These are phyloP conservation scores for Seriola quinqueradiata DNA, from an alignment of 2,113 vertebrate genomes.

Conservation along the genomic window DNA sequence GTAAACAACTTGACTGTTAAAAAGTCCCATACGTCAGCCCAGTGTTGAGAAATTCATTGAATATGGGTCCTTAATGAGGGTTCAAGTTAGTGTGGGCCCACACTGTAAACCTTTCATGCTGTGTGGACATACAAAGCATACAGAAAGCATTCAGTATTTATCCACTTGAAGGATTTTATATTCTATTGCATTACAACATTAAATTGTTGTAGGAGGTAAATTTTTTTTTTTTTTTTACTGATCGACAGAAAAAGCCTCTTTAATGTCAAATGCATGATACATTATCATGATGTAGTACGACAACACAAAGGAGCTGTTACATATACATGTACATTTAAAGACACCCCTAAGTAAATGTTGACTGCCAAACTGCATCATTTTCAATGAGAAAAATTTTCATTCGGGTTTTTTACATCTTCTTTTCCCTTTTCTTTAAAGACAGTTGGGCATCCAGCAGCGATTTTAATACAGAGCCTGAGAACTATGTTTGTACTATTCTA, in stretches of 20 bases:
- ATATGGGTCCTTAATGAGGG: background rate
- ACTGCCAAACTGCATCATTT: background rate
- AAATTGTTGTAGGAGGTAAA: too few species aligned
- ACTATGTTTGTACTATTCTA: background rate
- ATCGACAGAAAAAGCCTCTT: background rate
- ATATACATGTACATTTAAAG: background rate
- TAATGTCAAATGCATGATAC: background rate
- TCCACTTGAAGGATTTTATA: too few species aligned
- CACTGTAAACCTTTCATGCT: background rate
- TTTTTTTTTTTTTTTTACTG: too few species aligned
- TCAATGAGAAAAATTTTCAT: background rate
- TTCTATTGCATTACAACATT: too few species aligned
- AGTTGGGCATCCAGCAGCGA: background rate
- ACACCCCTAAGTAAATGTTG: background rate
- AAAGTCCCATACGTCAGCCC: background rate
- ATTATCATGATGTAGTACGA: background rate
- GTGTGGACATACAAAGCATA: background rate
- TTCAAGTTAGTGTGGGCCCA: background rate
- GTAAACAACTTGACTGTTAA: conserved; percentile 35
- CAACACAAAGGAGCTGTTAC: background rate
- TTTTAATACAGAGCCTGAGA: background rate
- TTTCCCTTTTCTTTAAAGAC: background rate
- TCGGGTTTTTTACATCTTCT: background rate
- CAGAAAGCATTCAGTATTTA: too few species aligned
- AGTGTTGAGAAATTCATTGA: background rate